Percentiles rank a stretch among this genome's conserved stretches.
These are phyloP conservation scores for Spisula solida DNA, from an alignment of 2,888 invertebrate genomes.

Conservation along the genomic window DNA sequence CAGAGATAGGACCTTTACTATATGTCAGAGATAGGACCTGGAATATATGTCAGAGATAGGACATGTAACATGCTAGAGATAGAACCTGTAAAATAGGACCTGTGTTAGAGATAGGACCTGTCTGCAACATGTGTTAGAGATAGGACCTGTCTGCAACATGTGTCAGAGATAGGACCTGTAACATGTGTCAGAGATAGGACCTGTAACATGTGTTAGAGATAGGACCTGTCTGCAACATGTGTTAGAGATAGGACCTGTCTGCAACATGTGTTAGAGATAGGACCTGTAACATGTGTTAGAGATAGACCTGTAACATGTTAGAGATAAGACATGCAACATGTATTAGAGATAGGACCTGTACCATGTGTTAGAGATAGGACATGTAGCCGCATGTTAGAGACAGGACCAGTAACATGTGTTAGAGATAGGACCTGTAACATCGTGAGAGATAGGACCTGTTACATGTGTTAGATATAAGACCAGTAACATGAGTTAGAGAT, in stretches of 20 bases:
- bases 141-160: too few species aligned
- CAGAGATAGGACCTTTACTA: slow-evolving; percentile 83
- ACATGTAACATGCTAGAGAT: slow-evolving; percentile 74
- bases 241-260: too few species aligned
- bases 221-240: too few species aligned
- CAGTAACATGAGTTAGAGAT: too few species aligned
- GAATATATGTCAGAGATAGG: slow-evolving; percentile 76
- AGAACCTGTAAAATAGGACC: too few species aligned
- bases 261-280: slow-evolving; percentile 78
- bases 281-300: slow-evolving; percentile 78
- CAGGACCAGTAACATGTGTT: slow-evolving; percentile 77
- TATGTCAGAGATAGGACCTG: too few species aligned
- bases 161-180: slow-evolving; percentile 84
- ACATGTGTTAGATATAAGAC: neutral
- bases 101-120: slow-evolving; percentile 86
- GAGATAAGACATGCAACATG: too few species aligned
- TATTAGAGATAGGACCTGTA: slow-evolving; percentile 84
- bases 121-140: neutral
- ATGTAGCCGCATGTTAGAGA: too few species aligned
- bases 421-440: too few species aligned
- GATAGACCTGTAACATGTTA: slow-evolving; percentile 81
- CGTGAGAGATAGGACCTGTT: slow-evolving; percentile 84
- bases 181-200: slow-evolving; percentile 82
- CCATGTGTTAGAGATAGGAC: neutral
- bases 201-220: slow-evolving; percentile 65